Percentiles rank a stretch among this genome's conserved stretches.
phyloP scores from a whole-genome alignment of 2,888 invertebrate species.

The Ochlodes sylvanus region DNA sequence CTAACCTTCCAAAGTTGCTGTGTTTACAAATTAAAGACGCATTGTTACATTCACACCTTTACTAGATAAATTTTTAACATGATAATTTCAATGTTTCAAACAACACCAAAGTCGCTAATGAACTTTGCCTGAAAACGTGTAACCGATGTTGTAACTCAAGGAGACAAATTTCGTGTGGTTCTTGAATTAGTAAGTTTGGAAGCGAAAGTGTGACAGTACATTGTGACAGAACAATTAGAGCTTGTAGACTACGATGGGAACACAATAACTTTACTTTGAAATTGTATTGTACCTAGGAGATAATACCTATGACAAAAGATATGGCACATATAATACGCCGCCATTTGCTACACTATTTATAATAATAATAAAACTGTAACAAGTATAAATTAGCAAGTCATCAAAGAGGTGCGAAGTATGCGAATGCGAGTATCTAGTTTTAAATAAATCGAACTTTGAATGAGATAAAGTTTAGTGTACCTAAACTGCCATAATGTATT shows the following conservation, averaged over 20 bases:
- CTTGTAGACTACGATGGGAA: conserved; percentile 40
- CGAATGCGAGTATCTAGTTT: no score
- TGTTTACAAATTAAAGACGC: conserved; percentile 56
- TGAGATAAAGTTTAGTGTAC: no score
- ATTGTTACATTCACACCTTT: conserved; percentile 60
- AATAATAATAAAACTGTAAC: no score
- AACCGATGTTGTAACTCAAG: conserved; percentile 46
- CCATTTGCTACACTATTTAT: no score
- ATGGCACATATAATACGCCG: no score
- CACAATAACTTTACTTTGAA: background rate
- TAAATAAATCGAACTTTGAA: no score
- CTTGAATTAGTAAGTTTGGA: conserved; percentile 48
- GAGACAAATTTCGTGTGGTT: conserved; percentile 46
- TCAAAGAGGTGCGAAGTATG: no score
- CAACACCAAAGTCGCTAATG: conserved; percentile 56
- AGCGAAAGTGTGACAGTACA: conserved; percentile 57
- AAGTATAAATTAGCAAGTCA: no score
- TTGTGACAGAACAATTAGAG: conserved; percentile 63
- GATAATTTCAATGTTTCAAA: conserved; percentile 42
- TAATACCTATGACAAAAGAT: no score
- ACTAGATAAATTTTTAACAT: conserved; percentile 52
- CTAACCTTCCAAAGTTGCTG: conserved; percentile 54
- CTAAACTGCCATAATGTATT: no score
- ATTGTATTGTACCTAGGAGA: no score
- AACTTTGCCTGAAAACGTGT: conserved; percentile 42